Evolutionary conservation across 2,888 invertebrate species (phyloP), one percentile per base, ranked within the genome.

Genomic region (Drosophila quasianomalipes): DNA sequence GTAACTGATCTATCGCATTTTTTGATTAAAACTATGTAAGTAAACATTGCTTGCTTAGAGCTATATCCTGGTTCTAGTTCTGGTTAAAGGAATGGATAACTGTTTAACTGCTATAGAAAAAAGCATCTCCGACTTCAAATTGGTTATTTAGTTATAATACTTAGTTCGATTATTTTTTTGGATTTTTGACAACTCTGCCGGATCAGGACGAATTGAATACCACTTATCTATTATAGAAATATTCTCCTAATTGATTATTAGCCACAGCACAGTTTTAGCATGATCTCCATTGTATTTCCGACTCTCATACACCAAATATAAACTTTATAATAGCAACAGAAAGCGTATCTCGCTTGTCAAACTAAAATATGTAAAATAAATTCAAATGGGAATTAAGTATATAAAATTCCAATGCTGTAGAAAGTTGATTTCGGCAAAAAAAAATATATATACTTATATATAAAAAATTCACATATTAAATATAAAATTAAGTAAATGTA

Each of bases 321-420:
- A 26, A 16, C 7, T 9, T 22, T 16, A 26, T 16, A 26, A 22
- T 14, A 33, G 10, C 16, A 9, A 22, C 16, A 26, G 6, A 19
- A 35, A 37, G 16, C 14, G 7, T 31, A 64, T 51, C 16, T 39
- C 22, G 3, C n/a, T 31, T 51, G 39, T 14, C 22, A 47, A 47
- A 47, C 26, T 26, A 33, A 26, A 31, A 12, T 31, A 30, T 16
- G 26, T 41, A n/a, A 26, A 39, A 53, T 19, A 52, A 58, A 59
- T 54, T 54, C 58, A 30, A 37, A 63, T 59, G 57, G 44, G 35
- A 70, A 63, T 41, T 2, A 53, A 33, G 19, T 26, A 44, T 47
- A 47, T 19, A 6, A 30, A 47, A 47, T 57, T 30, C 30, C 28
- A 30, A 14, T 16, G 28, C 14, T 26, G 31, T 51, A 61, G 61